These are phyloP conservation scores for Elgaria multicarinata DNA, from an alignment of 2,113 vertebrate genomes.

Conservation along the genomic window DNA sequence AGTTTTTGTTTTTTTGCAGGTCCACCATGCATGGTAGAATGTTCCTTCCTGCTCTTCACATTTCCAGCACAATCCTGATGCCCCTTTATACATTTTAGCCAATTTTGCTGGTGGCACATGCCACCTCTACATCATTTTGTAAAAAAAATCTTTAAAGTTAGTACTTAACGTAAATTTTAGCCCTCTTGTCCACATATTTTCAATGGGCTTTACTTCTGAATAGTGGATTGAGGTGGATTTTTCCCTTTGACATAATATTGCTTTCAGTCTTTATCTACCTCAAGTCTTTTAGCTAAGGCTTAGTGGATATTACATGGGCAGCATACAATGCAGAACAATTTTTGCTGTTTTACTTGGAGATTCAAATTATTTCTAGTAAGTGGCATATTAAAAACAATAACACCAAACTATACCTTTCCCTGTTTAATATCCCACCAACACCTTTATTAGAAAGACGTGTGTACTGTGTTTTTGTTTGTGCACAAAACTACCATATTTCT, in stretches of 20 bases:
- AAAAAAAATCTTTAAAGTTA: too few species aligned
- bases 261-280: neutral
- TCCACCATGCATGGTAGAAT: too few species aligned
- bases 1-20: too few species aligned
- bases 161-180: too few species aligned
- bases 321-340: slow-evolving; percentile 34
- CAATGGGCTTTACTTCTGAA: too few species aligned
- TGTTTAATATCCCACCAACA: neutral
- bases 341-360: slow-evolving; percentile 50
- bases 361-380: slow-evolving; percentile 37
- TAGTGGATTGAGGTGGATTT: slow-evolving; percentile 4
- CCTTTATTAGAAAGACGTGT: slow-evolving; percentile 19
- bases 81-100: too few species aligned
- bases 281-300: slow-evolving; percentile 40
- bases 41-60: too few species aligned
- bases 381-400: neutral
- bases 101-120: too few species aligned
- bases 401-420: slow-evolving; percentile 16
- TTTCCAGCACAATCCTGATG: too few species aligned
- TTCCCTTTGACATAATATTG: slow-evolving; percentile 31
- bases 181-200: too few species aligned
- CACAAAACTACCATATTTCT: too few species aligned
- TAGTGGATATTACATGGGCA: slow-evolving; percentile 38
- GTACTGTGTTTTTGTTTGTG: slow-evolving; percentile 21
- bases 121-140: too few species aligned